Evolutionary conservation across 2,113 vertebrate species (phyloP).

Genomic region (Puntigrus tetrazona): DNA sequence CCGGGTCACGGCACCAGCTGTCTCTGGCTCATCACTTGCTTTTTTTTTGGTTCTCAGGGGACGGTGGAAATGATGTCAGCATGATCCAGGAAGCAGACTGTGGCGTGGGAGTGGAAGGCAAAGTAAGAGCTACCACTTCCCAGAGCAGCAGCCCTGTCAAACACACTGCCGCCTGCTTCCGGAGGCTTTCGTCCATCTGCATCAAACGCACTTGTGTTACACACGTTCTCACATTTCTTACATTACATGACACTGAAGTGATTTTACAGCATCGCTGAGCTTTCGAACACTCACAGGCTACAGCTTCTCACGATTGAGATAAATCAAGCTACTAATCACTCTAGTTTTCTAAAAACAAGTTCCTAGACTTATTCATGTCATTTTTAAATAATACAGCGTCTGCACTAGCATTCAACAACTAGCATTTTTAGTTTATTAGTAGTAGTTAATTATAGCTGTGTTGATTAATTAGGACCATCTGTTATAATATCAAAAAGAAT

Average conservation of each 20-base stretch:
- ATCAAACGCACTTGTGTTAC: constrained; percentile 22
- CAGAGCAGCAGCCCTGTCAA: background rate
- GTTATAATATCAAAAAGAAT: too few species aligned
- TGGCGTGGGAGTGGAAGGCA: constrained; percentile 97
- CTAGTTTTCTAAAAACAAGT: background rate
- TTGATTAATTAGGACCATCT: too few species aligned
- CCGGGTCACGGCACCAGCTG: constrained; percentile 16
- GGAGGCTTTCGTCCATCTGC: constrained; percentile 24
- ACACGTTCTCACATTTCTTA: constrained; percentile 33
- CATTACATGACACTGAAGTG: constrained; percentile 15
- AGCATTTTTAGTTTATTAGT: too few species aligned
- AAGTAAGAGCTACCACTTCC: constrained; percentile 79
- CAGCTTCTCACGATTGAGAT: background rate
- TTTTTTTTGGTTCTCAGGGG: constrained; percentile 82
- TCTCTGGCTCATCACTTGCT: constrained; percentile 49
- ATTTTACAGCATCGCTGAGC: too few species aligned
- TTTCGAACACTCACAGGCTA: background rate
- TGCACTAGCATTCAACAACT: background rate
- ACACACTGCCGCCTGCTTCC: constrained; percentile 21
- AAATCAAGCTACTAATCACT: background rate
- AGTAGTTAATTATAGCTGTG: too few species aligned
- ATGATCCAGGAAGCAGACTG: constrained; percentile 99
- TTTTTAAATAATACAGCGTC: background rate
- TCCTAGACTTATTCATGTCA: background rate
- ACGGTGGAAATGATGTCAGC: constrained; percentile 98